Base-by-base conservation (phyloP, 2,888 invertebrate species). In the Drosophila neotestacea region DNA sequence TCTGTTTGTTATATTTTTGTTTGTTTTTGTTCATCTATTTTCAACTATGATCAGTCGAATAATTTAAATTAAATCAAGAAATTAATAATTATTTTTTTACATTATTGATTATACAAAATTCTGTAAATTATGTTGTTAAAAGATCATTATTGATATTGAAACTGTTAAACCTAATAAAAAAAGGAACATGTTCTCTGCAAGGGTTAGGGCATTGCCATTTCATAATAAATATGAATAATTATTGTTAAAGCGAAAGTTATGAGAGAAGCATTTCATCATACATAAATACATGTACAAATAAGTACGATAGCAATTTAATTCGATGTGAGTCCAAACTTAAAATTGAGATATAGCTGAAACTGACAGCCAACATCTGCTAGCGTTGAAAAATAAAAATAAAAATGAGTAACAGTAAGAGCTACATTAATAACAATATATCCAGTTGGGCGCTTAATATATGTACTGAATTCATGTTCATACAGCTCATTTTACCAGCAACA, bases 361-460 rank as follows among this genome's bases (percentile, higher is more conserved):
- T 30, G 54, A 66, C 54, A 55, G 32, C 27, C 13, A 65, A 78
- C 64, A 72, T 66, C 62, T 75, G 69, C 62, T 61, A 62, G 55
- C 67, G 77, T 70, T 82, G 63, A 73, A 28, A 47, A 38, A 47
- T 28, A 47, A 46, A 38, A 38, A 39, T 32, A 32, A 56, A 34
- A 50, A 13, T 22, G 42, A 44, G 6, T 34, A 60, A 51, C 10
- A 54, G 13, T 16, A 67, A 59, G 30, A 62, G 56, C 56, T 68
- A 61, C 58, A 64, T 71, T 69, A 70, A 64, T 56, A 59, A 52
- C 27, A 54, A 50, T 27, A 67, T 61, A 58, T 70, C 63, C 55
- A 71, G 72, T 63, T 74, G 71, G 73, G 72, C 75, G 79, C 84
- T 80, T 83, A 85, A 79, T 78, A 78, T 65, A 74, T 87, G 79